Conservation (phyloP, 2,888 invertebrate species). For the Trichacis sp. region DNA sequence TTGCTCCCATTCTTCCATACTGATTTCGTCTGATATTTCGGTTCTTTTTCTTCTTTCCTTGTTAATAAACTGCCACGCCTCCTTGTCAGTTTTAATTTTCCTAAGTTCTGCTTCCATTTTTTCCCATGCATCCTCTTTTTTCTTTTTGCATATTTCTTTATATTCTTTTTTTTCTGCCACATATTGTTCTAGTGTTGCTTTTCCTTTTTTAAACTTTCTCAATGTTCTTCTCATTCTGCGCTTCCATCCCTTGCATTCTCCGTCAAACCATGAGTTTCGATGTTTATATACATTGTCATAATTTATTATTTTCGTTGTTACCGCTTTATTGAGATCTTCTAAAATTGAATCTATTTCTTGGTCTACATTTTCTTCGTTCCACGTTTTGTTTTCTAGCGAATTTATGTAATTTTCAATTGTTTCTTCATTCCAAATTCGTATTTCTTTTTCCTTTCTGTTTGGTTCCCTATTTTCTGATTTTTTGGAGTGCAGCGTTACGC, state of each 20-base stretch:
- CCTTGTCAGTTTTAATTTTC: background rate
- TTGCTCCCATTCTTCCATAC: no score
- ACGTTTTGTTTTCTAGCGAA: background rate
- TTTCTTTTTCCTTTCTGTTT: conserved; percentile 9
- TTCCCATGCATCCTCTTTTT: background rate
- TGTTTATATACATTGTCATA: background rate
- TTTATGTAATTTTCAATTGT: background rate
- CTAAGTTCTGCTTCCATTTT: background rate
- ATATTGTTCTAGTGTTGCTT: background rate
- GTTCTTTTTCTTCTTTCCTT: background rate
- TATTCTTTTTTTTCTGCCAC: background rate
- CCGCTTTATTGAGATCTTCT: background rate
- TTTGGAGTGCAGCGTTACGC: background rate
- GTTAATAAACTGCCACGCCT: background rate
- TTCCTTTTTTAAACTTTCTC: background rate
- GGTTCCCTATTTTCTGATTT: background rate
- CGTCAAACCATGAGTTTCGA: background rate
- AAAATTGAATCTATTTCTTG: background rate
- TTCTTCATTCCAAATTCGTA: background rate
- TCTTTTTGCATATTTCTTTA: background rate
- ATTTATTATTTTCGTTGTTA: background rate
- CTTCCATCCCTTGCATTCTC: background rate
- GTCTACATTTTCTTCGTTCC: background rate
- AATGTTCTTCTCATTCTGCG: background rate
- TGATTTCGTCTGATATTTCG: background rate